Conservation (phyloP, 2,797 vertebrate species). For the Spondyliosoma cantharus region DNA sequence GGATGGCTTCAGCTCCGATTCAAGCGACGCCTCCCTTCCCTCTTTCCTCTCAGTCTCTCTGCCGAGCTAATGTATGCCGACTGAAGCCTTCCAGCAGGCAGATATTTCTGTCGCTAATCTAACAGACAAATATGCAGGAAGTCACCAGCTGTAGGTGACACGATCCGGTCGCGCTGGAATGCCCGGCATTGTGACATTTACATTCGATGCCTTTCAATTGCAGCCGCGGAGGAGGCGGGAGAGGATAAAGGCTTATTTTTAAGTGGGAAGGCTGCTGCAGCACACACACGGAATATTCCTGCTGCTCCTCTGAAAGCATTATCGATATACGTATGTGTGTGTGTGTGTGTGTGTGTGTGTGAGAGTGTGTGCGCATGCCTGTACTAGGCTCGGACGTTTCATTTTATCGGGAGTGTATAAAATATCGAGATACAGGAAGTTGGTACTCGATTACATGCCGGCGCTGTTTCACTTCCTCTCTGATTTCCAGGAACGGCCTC, state of each 20-base stretch:
- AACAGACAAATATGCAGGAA: constrained; percentile 44
- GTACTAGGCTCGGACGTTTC: background rate
- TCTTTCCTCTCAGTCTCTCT: constrained; percentile 9
- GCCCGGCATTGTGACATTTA: constrained; percentile 52
- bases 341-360: background rate
- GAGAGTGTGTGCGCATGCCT: background rate
- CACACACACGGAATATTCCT: constrained; percentile 14
- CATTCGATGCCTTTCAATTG: constrained; percentile 46
- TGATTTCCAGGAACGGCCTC: background rate
- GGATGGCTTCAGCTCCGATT: constrained; percentile 11
- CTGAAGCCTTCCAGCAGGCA: constrained; percentile 11
- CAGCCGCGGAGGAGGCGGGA: constrained; percentile 6
- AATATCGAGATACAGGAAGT: background rate
- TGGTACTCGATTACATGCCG: constrained; percentile 7
- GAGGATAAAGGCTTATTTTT: constrained; percentile 40
- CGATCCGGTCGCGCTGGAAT: background rate
- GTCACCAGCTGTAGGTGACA: constrained; percentile 39
- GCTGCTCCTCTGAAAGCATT: background rate
- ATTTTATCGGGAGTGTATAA: background rate
- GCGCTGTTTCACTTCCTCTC: constrained; percentile 20
- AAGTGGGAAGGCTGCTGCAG: constrained; percentile 32
- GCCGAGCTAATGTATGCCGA: background rate
- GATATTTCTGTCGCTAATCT: constrained; percentile 44
- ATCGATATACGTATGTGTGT: background rate
- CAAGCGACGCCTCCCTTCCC: constrained; percentile 9